Percentiles rank a stretch among this genome's conserved stretches.
phyloP scores from a whole-genome alignment of 2,113 vertebrate species.

The Salvelinus alpinus region DNA sequence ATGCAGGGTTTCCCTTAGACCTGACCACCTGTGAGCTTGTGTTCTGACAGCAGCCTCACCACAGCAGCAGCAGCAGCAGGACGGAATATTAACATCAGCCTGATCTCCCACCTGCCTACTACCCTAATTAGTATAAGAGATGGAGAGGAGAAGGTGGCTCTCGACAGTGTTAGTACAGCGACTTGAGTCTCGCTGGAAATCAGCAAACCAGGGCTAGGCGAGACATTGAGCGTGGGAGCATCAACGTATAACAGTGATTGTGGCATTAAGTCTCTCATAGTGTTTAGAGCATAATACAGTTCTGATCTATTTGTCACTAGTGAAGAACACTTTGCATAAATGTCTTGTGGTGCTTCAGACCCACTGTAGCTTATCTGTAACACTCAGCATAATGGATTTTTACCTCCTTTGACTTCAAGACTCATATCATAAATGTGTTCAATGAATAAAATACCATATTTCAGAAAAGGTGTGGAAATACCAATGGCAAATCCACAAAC shows the following conservation, averaged over 20 bases:
- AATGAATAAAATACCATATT: no score
- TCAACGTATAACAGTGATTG: no score
- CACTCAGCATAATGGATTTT: no score
- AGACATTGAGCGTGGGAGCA: no score
- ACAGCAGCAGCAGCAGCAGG: not conserved
- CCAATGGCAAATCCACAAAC: no score
- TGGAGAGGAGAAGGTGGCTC: not conserved
- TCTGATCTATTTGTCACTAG: not conserved
- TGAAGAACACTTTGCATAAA: not conserved
- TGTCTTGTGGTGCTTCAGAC: no score
- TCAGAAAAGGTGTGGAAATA: no score
- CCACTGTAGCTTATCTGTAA: no score
- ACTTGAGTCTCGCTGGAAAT: not conserved
- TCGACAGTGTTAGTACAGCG: not conserved
- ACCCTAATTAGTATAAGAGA: not conserved
- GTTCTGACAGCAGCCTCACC: not conserved
- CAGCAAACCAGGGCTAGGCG: not conserved
- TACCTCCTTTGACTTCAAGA: no score
- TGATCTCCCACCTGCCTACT: not conserved
- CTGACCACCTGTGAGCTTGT: not conserved
- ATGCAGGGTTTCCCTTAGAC: not conserved
- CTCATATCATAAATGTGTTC: no score
- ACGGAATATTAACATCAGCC: not conserved
- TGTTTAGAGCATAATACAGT: not conserved
- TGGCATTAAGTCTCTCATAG: not conserved